Conservation (phyloP, 1,140 invertebrate genomes). For the Aphaenogaster ashmeadi region DNA sequence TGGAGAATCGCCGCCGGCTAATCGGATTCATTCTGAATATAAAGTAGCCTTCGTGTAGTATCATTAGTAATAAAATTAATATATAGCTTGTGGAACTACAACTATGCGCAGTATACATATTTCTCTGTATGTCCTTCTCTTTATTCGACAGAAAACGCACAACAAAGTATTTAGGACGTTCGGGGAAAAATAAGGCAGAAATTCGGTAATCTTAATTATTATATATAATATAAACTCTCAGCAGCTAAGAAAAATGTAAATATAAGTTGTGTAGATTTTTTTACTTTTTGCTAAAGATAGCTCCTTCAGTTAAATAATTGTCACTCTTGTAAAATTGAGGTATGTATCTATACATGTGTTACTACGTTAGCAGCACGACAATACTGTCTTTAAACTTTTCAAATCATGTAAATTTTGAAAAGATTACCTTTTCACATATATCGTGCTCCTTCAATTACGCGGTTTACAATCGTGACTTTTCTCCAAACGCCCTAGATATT, state of each 20-base stretch:
- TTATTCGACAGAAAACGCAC: neutral
- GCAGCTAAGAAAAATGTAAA: neutral
- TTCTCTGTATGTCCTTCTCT: conserved; percentile 6
- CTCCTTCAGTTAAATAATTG: neutral
- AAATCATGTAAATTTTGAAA: neutral
- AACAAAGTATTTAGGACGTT: conserved; percentile 25
- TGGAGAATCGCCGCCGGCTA: conserved; percentile 29
- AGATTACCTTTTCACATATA: conserved; percentile 8
- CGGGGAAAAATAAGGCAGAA: conserved; percentile 32
- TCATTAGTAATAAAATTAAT: conserved; percentile 13
- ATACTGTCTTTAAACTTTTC: neutral
- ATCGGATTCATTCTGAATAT: conserved; percentile 18
- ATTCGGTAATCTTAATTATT: conserved; percentile 31
- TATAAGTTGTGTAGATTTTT: conserved; percentile 6
- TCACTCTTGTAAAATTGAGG: neutral
- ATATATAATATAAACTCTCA: neutral
- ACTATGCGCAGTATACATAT: neutral
- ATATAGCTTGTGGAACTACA: conserved; percentile 2
- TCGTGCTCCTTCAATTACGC: neutral
- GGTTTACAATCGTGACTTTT: neutral
- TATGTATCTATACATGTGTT: neutral
- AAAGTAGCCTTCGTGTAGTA: conserved; percentile 7
- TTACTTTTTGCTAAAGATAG: neutral
- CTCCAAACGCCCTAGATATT: conserved; percentile 13
- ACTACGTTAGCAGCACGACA: neutral